A percentile compares a stretch with the other conserved stretches of the same genome.
These are phyloP conservation scores for Leptinotarsa lineolata DNA, from an alignment of 1,140 invertebrate species.

Conservation along the genomic window DNA sequence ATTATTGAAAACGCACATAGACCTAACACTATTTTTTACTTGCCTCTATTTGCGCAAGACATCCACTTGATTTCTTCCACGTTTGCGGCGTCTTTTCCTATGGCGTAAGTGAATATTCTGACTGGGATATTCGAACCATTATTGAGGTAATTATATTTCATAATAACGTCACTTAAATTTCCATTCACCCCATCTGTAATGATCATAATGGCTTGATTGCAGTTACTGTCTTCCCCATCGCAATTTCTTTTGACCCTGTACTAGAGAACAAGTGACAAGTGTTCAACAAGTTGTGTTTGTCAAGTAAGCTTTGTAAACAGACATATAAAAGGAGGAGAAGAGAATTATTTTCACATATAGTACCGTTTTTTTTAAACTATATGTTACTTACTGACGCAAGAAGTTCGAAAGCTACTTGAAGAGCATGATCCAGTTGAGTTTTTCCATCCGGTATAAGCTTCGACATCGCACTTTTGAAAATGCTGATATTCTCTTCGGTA, in stretches of 20 bases:
- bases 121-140: conserved; percentile 75
- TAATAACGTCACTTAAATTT: conserved; percentile 86
- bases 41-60: conserved; percentile 93
- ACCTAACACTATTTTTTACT: background rate
- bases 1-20: too few relatives aligned
- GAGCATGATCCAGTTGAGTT: conserved; percentile 85
- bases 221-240: conserved; percentile 64
- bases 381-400: conserved; percentile 67
- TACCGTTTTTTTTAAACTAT: too few relatives aligned
- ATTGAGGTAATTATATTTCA: conserved; percentile 78
- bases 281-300: too few relatives aligned
- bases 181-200: conserved; percentile 96
- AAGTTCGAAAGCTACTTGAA: conserved; percentile 83
- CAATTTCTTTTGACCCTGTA: conserved; percentile 65
- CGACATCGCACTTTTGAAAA: conserved; percentile 74
- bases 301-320: too few relatives aligned
- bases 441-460: conserved; percentile 74
- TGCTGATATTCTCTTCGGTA: conserved; percentile 85
- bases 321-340: too few relatives aligned
- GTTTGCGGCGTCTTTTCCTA: conserved; percentile 94
- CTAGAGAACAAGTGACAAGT: conserved; percentile 41
- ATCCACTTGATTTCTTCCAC: conserved; percentile 91
- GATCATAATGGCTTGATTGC: conserved; percentile 98
- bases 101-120: conserved; percentile 94
- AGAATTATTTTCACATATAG: too few relatives aligned